These are phyloP conservation scores for Emydocephalus ijimae DNA, from an alignment of 2,113 vertebrate species.

Conservation along the genomic window DNA sequence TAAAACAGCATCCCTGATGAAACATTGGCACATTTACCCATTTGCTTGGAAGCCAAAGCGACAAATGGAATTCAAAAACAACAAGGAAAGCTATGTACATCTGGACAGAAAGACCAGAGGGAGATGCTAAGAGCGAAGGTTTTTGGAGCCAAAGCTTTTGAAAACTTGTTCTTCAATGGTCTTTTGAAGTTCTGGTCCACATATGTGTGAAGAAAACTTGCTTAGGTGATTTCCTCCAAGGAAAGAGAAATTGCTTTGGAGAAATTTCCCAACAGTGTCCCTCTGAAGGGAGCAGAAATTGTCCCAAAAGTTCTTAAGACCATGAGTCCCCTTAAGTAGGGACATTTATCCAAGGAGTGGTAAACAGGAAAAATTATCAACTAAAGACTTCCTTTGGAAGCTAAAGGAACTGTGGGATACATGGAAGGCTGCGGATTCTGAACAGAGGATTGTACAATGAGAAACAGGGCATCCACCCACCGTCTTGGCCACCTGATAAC, in stretches of 20 bases:
- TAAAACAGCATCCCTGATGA: neutral
- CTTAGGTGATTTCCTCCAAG: neutral
- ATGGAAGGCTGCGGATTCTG: too few species aligned
- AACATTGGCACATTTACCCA: neutral
- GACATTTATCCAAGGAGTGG: neutral
- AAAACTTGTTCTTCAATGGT: neutral
- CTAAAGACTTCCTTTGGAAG: too few species aligned
- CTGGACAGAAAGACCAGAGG: accelerated
- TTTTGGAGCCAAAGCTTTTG: neutral
- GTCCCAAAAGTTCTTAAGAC: neutral
- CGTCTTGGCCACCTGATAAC: too few species aligned
- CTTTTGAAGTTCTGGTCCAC: neutral
- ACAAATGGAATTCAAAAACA: neutral
- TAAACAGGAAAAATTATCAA: too few species aligned
- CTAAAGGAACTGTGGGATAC: too few species aligned
- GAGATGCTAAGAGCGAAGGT: neutral
- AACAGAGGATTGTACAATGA: too few species aligned
- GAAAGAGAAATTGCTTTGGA: neutral
- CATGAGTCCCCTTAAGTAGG: neutral
- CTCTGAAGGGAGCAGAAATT: neutral
- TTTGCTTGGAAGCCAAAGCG: neutral
- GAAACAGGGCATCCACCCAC: too few species aligned
- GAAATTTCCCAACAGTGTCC: neutral
- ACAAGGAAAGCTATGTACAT: neutral
- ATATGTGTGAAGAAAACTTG: neutral